These are phyloP conservation scores for Tachina fera DNA, from an alignment of 2,888 invertebrate genomes.

Conservation along the genomic window DNA sequence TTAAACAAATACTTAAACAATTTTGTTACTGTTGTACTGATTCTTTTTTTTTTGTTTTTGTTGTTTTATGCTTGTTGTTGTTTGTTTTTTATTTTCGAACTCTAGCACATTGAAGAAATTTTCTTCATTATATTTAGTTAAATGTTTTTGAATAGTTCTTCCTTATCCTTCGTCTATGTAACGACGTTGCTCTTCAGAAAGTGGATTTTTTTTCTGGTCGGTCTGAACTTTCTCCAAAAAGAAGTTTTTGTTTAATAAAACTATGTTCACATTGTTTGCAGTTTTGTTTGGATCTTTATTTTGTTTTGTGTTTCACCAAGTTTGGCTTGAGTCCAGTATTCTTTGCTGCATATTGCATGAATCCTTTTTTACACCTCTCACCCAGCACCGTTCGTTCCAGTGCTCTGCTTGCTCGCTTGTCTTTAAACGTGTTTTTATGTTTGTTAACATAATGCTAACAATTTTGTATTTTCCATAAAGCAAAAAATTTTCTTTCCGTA, in stretches of 20 bases:
- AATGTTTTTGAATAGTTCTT: conserved; percentile 35
- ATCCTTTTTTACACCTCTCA: conserved; percentile 29
- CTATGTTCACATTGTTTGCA: conserved; percentile 54
- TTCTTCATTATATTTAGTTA: conserved; percentile 36
- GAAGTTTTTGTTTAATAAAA: conserved; percentile 52
- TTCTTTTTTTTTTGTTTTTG: neutral
- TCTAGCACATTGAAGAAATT: conserved; percentile 35
- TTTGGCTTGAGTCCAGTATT: conserved; percentile 65
- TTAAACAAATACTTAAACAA: conserved; percentile 16
- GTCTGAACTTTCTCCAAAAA: conserved; percentile 43
- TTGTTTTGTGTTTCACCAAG: conserved; percentile 30
- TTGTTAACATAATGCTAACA: conserved; percentile 64
- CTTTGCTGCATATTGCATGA: conserved; percentile 39
- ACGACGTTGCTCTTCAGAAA: conserved; percentile 1
- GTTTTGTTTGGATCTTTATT: conserved; percentile 21
- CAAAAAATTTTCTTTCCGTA: conserved; percentile 22
- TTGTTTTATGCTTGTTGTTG: neutral
- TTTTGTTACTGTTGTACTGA: neutral
- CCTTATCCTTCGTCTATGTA: neutral
- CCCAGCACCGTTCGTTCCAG: neutral
- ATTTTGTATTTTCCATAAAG: conserved; percentile 29
- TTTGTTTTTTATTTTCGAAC: conserved; percentile 9
- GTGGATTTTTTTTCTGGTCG: neutral
- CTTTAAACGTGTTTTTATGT: conserved; percentile 49
- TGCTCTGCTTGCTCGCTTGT: neutral